Conservation (phyloP, 1,140 invertebrate species). For the Aphelenchoides fujianensis region DNA sequence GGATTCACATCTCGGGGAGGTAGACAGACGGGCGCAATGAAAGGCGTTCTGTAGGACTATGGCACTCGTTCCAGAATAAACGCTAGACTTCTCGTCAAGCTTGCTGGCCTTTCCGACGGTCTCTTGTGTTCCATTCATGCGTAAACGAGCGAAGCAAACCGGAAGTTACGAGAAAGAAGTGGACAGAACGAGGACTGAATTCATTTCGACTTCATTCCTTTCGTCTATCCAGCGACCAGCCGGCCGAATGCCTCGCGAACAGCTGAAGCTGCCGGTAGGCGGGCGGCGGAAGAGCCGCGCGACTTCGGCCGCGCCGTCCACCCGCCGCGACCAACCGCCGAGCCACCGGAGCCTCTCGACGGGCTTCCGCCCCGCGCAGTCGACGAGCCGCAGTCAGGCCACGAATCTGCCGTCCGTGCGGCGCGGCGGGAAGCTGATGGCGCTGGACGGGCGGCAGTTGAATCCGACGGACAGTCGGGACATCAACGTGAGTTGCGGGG, state of each 20-base stretch:
- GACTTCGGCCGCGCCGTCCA: neutral
- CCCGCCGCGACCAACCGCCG: neutral
- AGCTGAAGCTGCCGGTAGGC: conserved; percentile 4
- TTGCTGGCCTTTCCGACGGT: too few species aligned
- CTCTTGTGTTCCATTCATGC: neutral
- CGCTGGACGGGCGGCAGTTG: neutral
- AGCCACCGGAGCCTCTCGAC: neutral
- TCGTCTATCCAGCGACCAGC: too few species aligned
- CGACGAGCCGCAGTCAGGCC: neutral
- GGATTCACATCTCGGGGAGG: too few species aligned
- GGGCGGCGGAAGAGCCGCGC: neutral
- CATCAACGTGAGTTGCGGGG: neutral
- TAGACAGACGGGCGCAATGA: too few species aligned
- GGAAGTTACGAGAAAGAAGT: neutral
- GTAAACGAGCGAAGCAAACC: neutral
- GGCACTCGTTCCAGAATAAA: too few species aligned
- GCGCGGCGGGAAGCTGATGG: neutral
- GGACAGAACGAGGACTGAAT: too few species aligned
- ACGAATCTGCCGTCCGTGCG: neutral
- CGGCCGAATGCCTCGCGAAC: neutral
- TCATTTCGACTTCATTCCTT: neutral
- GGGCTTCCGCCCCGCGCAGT: neutral
- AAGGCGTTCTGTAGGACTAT: too few species aligned
- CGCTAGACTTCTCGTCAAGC: too few species aligned
- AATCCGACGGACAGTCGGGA: neutral